phyloP scores from a whole-genome alignment of 2,888 invertebrate species.

The Rhyacophila evoluta region DNA sequence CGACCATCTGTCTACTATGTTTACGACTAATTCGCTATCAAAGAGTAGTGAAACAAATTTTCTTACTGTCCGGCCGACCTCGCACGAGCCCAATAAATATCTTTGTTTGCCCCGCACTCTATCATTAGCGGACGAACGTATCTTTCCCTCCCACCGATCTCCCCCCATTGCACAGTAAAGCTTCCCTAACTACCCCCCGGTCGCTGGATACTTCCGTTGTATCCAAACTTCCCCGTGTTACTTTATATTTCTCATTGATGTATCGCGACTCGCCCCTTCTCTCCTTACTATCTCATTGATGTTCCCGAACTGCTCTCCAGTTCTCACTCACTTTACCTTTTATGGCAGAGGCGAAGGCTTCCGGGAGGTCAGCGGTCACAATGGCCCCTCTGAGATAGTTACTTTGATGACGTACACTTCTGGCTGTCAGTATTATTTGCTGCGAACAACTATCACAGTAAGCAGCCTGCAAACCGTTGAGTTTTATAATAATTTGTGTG shows the following conservation, averaged over 20 bases:
- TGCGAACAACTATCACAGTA: too few relatives aligned
- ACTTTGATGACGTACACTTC: too few relatives aligned
- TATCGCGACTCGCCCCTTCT: not conserved
- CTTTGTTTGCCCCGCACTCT: not conserved
- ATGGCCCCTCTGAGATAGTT: too few relatives aligned
- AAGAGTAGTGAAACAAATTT: not conserved
- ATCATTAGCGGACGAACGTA: not conserved
- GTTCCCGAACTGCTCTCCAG: constrained; percentile 5
- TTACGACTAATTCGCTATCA: not conserved
- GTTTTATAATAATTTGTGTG: too few relatives aligned
- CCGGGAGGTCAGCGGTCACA: too few relatives aligned
- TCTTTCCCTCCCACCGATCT: not conserved
- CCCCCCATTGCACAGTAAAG: not conserved
- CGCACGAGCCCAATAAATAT: not conserved
- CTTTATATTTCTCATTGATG: constrained; percentile 4
- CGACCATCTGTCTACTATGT: too few relatives aligned
- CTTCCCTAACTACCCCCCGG: not conserved
- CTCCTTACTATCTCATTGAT: not conserved
- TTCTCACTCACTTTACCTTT: constrained; percentile 10
- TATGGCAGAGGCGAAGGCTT: not conserved
- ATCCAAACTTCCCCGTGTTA: not conserved
- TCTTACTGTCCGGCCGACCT: not conserved
- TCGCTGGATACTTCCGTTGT: not conserved
- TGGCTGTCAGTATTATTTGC: too few relatives aligned
- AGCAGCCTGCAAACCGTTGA: too few relatives aligned